Percentiles rank a stretch among this genome's conserved stretches.
These are phyloP conservation scores for Poeciliopsis paucimaculata DNA, from an alignment of 2,797 vertebrate genomes.

Conservation along the genomic window DNA sequence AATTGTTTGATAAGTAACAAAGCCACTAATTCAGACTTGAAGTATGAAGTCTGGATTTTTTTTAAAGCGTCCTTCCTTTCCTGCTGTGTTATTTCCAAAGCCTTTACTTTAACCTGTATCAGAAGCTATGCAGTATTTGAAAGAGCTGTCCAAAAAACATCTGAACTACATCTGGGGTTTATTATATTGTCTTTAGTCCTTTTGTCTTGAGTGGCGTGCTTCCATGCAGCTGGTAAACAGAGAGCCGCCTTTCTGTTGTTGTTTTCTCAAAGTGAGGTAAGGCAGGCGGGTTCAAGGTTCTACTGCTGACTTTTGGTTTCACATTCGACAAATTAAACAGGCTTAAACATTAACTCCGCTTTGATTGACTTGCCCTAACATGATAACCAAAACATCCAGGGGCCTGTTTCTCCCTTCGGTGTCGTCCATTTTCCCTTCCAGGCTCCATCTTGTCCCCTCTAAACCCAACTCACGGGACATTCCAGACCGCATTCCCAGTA, in stretches of 20 bases:
- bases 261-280: conserved; percentile 36
- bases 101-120: conserved; percentile 39
- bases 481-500: conserved; percentile 57
- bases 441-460: conserved; percentile 47
- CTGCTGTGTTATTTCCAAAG: conserved; percentile 53
- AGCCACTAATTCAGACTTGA: conserved; percentile 10
- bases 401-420: not conserved
- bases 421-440: conserved; percentile 12
- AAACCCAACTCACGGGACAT: conserved; percentile 61
- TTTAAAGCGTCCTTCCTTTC: not conserved
- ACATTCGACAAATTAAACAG: conserved; percentile 1
- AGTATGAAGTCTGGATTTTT: not conserved
- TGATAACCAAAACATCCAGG: conserved; percentile 8
- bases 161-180: conserved; percentile 2
- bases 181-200: not conserved
- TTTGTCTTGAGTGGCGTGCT: conserved; percentile 15
- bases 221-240: conserved; percentile 19
- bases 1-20: conserved; percentile 12
- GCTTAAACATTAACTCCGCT: conserved; percentile 44
- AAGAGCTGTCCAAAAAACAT: conserved; percentile 8
- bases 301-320: conserved; percentile 35
- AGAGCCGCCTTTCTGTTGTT: conserved; percentile 46
- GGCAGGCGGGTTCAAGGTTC: conserved; percentile 10
- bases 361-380: not conserved
- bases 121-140: not conserved